phyloP scores from a whole-genome alignment of 2,888 invertebrate genomes.

The Hipparchia semele region DNA sequence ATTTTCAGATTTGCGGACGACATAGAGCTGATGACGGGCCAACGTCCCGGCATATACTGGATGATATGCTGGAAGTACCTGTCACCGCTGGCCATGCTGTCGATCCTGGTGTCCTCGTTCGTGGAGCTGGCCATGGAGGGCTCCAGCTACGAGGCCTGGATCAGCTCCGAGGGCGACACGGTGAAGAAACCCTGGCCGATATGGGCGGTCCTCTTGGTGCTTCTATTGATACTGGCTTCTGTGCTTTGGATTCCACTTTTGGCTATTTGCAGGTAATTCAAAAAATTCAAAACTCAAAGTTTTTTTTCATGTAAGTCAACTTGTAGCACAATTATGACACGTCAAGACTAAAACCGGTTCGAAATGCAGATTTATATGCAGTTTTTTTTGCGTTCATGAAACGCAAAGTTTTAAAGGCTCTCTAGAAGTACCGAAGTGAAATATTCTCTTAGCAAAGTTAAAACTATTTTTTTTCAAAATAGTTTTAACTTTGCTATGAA shows the following conservation, averaged over 20 bases:
- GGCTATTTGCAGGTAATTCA: constrained; percentile 88
- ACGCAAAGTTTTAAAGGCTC: no score
- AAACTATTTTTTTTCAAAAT: no score
- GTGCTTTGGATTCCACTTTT: constrained; percentile 94
- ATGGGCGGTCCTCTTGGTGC: constrained; percentile 91
- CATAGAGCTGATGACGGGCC: constrained; percentile 97
- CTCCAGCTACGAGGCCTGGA: constrained; percentile 94
- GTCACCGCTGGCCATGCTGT: constrained; percentile 94
- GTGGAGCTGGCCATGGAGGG: constrained; percentile 91
- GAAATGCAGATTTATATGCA: no score
- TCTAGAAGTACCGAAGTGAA: no score
- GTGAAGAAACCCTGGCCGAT: constrained; percentile 92
- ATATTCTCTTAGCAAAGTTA: no score
- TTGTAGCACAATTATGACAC: no score
- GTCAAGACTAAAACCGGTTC: no score
- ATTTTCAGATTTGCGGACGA: constrained; percentile 93
- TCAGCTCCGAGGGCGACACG: constrained; percentile 87
- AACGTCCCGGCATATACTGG: constrained; percentile 94
- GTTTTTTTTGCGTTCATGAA: no score
- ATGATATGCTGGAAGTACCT: constrained; percentile 97
- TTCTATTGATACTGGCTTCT: constrained; percentile 89
- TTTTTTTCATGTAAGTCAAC: no score
- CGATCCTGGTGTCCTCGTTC: constrained; percentile 92
- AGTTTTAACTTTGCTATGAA: no score
- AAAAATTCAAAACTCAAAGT: no score